Base-by-base conservation (phyloP, 2,797 vertebrate species). In the Gymnothorax reevesii region DNA sequence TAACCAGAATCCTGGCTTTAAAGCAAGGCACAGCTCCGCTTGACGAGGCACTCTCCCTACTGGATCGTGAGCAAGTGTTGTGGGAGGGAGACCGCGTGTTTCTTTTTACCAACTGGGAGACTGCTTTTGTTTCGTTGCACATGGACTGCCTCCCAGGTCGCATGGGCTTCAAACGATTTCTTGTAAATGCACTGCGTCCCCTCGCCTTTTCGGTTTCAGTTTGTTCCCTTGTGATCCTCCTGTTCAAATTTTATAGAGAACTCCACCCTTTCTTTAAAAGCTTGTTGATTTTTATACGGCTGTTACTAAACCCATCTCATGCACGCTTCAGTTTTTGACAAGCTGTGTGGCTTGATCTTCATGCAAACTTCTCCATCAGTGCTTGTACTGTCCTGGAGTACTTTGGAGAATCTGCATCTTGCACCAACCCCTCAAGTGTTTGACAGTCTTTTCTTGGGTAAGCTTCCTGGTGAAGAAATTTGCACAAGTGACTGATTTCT, bases 261-360 rank as follows among this genome's bases (percentile, higher is more conserved):
- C 87, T 85, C 82, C 27, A 83, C 87, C 85, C 83, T 85, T 84
- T 88, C 86, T 89, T 80, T 86, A 86, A 89, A 86, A 85, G 84
- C 15, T 66, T 85, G 86, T 91, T 85, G 86, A 91, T 91, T 89
- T 80, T 69, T 33, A 88, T 87, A 86, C 83, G 88, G 84, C 86
- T 87, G 73, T 83, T 85, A 87, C 88, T 86, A 77, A 86, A 83
- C 85, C 82, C 54, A 52, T 86, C 64, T 52, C n/a, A 13, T 85
- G 69, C 25, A 13, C 79, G 49, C 27, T 8, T 71, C 83, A 57
- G 64, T 84, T 15, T 86, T 27, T 86, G 12, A 83, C 71, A 7
- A 52, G 22, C 69, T 49, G 54, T 64, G 57, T 22, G 25, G 83
- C 49, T 69, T 42, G 33, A 59, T 83, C 77, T 71, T 84, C 84